Evolutionary conservation across 2,888 invertebrate genomes (phyloP).

Genomic region (Anthrax anthrax): DNA sequence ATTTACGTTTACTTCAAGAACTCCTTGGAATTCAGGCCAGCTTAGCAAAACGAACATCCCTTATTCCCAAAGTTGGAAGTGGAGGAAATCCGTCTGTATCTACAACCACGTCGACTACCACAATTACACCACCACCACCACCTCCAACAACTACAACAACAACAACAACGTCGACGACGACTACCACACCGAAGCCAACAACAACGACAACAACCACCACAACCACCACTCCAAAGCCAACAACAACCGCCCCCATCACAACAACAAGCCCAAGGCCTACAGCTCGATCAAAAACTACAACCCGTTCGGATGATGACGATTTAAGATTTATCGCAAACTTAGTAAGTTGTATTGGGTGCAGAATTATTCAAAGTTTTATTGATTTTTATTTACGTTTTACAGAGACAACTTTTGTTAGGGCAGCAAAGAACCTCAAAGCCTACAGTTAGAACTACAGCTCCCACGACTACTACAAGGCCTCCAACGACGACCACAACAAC

Average conservation of each 20-base stretch:
- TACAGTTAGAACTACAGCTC: slow-evolving; percentile 16
- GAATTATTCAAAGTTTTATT: background rate
- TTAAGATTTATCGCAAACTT: slow-evolving; percentile 44
- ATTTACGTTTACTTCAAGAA: slow-evolving; percentile 13
- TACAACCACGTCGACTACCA: slow-evolving; percentile 10
- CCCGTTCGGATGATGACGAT: slow-evolving; percentile 41
- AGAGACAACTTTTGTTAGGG: slow-evolving; percentile 12
- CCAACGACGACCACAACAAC: slow-evolving; percentile 18
- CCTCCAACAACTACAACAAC: slow-evolving; percentile 13
- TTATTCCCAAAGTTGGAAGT: slow-evolving; percentile 6
- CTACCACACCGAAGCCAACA: slow-evolving; percentile 21
- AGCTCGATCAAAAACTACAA: slow-evolving; percentile 15
- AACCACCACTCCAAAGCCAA: slow-evolving; percentile 12
- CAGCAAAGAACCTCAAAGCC: slow-evolving; percentile 10
- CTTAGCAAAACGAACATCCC: background rate
- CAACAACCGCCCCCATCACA: slow-evolving; percentile 26
- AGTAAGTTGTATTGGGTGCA: slow-evolving; percentile 30
- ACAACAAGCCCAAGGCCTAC: slow-evolving; percentile 8
- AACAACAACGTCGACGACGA: slow-evolving; percentile 16
- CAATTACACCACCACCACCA: slow-evolving; percentile 15
- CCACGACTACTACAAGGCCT: slow-evolving; percentile 19
- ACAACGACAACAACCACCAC: slow-evolving; percentile 18
- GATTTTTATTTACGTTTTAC: background rate
- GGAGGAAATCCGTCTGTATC: slow-evolving; percentile 2
- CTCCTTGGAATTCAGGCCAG: slow-evolving; percentile 10